These are phyloP conservation scores for Crepidodera aurea DNA, from an alignment of 2,888 invertebrate species.

Conservation along the genomic window DNA sequence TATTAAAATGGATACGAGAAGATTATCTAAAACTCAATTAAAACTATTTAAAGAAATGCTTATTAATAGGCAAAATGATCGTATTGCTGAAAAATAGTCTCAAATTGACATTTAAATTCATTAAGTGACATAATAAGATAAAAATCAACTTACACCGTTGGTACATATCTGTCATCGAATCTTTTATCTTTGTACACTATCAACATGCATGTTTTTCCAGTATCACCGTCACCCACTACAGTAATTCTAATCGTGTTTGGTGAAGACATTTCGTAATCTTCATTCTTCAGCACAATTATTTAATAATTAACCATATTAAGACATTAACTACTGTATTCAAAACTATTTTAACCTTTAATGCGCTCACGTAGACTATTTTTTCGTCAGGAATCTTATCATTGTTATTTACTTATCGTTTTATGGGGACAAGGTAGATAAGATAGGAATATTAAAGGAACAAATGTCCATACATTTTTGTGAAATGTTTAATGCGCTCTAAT, in stretches of 20 bases:
- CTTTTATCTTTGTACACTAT: conserved; percentile 69
- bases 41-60: too few relatives aligned
- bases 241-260: conserved; percentile 75
- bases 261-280: conserved; percentile 19
- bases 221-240: conserved; percentile 89
- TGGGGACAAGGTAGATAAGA: conserved; percentile 16
- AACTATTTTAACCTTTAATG: background rate
- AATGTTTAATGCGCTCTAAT: background rate
- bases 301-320: background rate
- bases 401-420: conserved; percentile 20
- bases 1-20: too few relatives aligned
- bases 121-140: too few relatives aligned
- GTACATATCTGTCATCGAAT: conserved; percentile 82
- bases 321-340: background rate
- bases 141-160: conserved; percentile 79
- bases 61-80: too few relatives aligned
- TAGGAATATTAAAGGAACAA: background rate
- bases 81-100: too few relatives aligned
- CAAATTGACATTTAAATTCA: too few relatives aligned
- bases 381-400: background rate
- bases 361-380: background rate
- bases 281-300: conserved; percentile 3
- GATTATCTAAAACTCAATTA: too few relatives aligned
- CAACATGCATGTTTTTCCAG: conserved; percentile 89
- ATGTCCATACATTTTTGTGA: background rate